Percentiles rank a stretch among this genome's conserved stretches.
phyloP scores from a whole-genome alignment of 2,113 vertebrate species.

The Pelusios castaneus region DNA sequence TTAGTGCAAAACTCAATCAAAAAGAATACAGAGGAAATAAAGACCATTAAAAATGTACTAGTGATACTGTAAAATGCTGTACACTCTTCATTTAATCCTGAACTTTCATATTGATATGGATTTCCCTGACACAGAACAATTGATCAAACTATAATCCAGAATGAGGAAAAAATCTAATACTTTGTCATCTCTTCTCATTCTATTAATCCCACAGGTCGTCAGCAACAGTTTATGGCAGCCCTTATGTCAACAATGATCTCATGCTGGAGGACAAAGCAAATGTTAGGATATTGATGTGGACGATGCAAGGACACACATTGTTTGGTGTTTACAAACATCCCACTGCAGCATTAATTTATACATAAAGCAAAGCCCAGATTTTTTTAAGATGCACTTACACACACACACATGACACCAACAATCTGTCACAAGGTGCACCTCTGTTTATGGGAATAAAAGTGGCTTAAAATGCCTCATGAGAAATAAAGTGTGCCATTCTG shows the following conservation, averaged over 20 bases:
- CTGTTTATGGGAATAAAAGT: not conserved
- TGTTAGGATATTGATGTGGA: constrained; percentile 7
- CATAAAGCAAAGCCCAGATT: not conserved
- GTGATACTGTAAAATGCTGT: not conserved
- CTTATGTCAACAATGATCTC: not conserved
- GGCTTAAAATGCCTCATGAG: not conserved
- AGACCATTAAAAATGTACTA: not conserved
- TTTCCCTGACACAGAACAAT: not conserved
- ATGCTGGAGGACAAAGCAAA: constrained; percentile 19
- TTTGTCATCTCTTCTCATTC: not conserved
- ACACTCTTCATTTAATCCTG: not conserved
- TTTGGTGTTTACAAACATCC: not conserved
- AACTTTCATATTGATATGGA: not conserved
- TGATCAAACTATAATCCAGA: not conserved
- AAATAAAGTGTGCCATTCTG: not conserved
- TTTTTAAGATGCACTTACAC: not conserved
- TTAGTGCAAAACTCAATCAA: not conserved
- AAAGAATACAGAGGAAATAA: not conserved
- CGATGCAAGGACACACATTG: not conserved
- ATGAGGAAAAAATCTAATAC: not conserved
- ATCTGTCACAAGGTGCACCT: not conserved
- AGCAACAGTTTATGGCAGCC: not conserved
- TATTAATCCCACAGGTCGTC: not conserved
- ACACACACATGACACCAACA: not conserved
- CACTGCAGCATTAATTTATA: not conserved